These are phyloP conservation scores for Pangasius larnaudii DNA, from an alignment of 2,797 vertebrate genomes.

Conservation along the genomic window DNA sequence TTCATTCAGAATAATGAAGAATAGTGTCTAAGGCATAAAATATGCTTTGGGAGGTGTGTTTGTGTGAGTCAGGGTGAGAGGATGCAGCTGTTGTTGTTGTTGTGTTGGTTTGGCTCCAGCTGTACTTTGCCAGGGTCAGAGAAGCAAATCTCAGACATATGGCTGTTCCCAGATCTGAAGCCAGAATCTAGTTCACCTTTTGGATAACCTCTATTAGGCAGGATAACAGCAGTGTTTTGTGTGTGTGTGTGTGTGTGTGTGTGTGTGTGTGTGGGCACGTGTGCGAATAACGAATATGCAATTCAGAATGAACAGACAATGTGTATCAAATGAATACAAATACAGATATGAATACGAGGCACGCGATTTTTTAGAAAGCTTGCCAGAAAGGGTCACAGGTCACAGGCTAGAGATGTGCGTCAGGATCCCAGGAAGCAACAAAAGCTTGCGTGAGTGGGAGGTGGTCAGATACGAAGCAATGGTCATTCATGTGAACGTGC, in stretches of 20 bases:
- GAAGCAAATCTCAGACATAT: slow-evolving; percentile 43
- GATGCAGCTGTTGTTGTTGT: slow-evolving; percentile 13
- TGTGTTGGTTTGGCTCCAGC: slow-evolving; percentile 41
- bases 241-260: background rate
- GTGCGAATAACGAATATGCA: background rate
- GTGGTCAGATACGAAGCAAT: background rate
- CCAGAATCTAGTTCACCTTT: slow-evolving; percentile 39
- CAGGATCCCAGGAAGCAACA: background rate
- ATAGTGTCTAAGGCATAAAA: slow-evolving; percentile 32
- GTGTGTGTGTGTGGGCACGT: background rate
- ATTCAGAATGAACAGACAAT: background rate
- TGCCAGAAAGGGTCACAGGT: background rate
- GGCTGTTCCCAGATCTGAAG: slow-evolving; percentile 41
- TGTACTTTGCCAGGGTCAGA: slow-evolving; percentile 37
- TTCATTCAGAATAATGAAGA: slow-evolving; percentile 33
- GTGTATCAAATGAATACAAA: background rate
- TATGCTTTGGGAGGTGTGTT: slow-evolving; percentile 35
- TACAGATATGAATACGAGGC: background rate
- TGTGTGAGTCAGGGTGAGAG: slow-evolving; percentile 20
- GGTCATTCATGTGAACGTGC: background rate
- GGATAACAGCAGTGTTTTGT: background rate
- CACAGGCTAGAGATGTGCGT: background rate
- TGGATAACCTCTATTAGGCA: slow-evolving; percentile 13
- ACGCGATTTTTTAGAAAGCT: too few relatives aligned
- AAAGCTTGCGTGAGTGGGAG: background rate